Evolutionary conservation across 2,113 vertebrate species (phyloP).

Genomic region (Pica pica): DNA sequence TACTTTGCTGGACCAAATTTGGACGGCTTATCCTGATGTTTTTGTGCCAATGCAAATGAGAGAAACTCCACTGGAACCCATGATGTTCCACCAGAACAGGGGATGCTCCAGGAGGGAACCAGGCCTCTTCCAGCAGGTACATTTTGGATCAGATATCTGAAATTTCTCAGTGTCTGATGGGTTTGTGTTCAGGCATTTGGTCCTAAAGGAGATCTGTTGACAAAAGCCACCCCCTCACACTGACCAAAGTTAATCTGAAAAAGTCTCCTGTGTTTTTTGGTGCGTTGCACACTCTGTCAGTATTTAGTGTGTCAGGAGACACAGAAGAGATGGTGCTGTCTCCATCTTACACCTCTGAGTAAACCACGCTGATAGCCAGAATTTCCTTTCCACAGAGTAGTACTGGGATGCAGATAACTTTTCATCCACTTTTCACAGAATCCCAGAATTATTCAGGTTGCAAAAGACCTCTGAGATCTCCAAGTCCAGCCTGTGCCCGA

Average conservation of each 20-base stretch:
- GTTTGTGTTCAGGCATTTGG: not conserved
- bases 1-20: not conserved
- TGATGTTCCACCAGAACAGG: not conserved
- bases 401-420: not conserved
- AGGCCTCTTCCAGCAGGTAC: not conserved
- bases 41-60: not conserved
- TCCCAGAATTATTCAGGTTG: not conserved
- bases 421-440: not conserved
- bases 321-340: not conserved
- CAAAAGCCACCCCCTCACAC: not conserved
- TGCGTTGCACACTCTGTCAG: accelerated
- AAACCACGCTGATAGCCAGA: not conserved
- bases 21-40: not conserved
- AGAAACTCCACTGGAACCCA: not conserved
- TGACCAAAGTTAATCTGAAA: not conserved
- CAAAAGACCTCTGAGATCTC: not conserved
- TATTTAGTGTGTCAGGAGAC: not conserved
- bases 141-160: not conserved
- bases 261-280: not conserved
- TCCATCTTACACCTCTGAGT: not conserved
- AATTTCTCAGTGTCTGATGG: not conserved
- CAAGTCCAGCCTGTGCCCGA: not conserved
- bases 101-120: not conserved
- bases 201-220: not conserved
- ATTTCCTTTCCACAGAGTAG: not conserved